phyloP scores from a whole-genome alignment of 2,888 invertebrate species.

The Nudaria mundana region DNA sequence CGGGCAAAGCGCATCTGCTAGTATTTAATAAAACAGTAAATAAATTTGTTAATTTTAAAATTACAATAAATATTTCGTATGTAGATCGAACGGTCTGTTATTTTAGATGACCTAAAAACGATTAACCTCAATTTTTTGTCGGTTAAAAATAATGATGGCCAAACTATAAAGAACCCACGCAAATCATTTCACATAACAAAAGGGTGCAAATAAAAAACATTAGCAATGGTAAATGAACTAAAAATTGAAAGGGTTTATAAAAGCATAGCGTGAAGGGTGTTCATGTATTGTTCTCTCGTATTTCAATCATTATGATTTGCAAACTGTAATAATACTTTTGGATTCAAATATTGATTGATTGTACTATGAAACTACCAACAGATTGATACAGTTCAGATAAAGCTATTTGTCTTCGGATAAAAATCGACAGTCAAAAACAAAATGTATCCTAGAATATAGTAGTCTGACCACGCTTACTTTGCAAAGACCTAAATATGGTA shows the following conservation, averaged over 20 bases:
- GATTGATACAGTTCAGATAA: slow-evolving; percentile 15
- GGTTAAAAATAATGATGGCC: slow-evolving; percentile 1
- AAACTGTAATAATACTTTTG: slow-evolving; percentile 17
- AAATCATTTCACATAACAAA: slow-evolving; percentile 3
- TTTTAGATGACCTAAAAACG: too few species aligned
- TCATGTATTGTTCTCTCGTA: slow-evolving; percentile 22
- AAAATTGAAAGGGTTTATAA: slow-evolving; percentile 21
- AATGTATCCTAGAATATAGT: too few species aligned
- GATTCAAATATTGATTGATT: slow-evolving; percentile 9
- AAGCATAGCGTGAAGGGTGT: slow-evolving; percentile 16
- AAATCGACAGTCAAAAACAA: too few species aligned
- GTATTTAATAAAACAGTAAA: too few species aligned
- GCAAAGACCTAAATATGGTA: too few species aligned
- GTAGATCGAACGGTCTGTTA: too few species aligned
- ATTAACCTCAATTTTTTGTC: too few species aligned
- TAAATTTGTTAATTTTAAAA: too few species aligned
- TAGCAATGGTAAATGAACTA: slow-evolving; percentile 27
- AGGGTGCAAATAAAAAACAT: slow-evolving; percentile 17
- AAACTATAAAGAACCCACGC: slow-evolving; percentile 21
- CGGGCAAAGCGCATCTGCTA: too few species aligned
- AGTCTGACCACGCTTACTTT: too few species aligned
- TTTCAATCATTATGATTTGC: slow-evolving; percentile 20
- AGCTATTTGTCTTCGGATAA: too few species aligned
- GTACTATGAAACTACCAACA: slow-evolving; percentile 20
- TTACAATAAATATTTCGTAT: too few species aligned